Percentiles rank a stretch among this genome's conserved stretches.
These are phyloP conservation scores for Hirtodrosophila histrioides DNA, from an alignment of 2,888 invertebrate species.

Conservation along the genomic window DNA sequence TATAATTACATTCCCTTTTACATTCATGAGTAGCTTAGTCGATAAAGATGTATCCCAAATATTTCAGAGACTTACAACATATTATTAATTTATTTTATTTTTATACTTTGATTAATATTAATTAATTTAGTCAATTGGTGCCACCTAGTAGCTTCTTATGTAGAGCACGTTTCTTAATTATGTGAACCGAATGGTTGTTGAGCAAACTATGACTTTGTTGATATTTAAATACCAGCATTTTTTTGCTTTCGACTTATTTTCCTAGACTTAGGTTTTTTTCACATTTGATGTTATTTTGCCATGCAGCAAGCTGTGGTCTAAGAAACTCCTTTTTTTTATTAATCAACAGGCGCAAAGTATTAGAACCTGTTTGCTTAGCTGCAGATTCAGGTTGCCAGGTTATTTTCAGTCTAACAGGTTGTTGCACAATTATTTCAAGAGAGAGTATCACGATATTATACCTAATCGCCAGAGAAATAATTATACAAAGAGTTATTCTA, in stretches of 20 bases:
- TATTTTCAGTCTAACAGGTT: slow-evolving; percentile 44
- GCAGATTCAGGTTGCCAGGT: slow-evolving; percentile 18
- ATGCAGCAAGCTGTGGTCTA: slow-evolving; percentile 4
- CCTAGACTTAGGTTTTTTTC: not conserved
- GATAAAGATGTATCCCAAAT: too few relatives aligned
- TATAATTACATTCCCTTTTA: too few relatives aligned
- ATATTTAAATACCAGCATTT: too few relatives aligned
- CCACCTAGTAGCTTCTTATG: too few relatives aligned
- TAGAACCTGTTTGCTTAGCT: slow-evolving; percentile 55
- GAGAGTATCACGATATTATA: not conserved
- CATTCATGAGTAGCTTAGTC: too few relatives aligned
- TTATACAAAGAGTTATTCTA: slow-evolving; percentile 1
- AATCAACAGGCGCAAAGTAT: slow-evolving; percentile 20
- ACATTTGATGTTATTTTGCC: slow-evolving; percentile 1
- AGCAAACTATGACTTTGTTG: too few relatives aligned
- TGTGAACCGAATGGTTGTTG: too few relatives aligned
- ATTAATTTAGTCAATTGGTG: too few relatives aligned
- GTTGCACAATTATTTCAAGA: slow-evolving; percentile 2
- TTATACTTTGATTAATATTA: too few relatives aligned
- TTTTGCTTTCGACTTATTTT: not conserved
- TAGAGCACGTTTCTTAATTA: too few relatives aligned
- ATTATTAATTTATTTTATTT: too few relatives aligned
- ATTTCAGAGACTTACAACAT: too few relatives aligned
- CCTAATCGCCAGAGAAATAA: slow-evolving; percentile 14
- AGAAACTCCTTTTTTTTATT: slow-evolving; percentile 19